Conservation (phyloP, 30 jellyfish, hydroid and myxozoan genomes). For the Rhopilema esculentum region DNA sequence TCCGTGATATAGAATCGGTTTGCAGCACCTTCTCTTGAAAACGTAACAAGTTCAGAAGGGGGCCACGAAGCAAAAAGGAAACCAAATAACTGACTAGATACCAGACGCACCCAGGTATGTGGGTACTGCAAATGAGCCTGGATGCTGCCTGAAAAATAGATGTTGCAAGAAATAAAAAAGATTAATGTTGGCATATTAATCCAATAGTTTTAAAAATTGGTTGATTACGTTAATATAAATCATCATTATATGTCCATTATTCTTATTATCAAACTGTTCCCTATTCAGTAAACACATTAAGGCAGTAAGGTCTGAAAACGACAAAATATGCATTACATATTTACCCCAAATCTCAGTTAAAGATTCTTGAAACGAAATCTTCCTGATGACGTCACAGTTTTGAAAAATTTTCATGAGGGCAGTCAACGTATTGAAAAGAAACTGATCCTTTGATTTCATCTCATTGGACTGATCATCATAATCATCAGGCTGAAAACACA, state of each 20-base stretch:
- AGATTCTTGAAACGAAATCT: slow-evolving; percentile 19
- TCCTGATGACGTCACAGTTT: slow-evolving; percentile 29
- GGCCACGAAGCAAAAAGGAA: slow-evolving; percentile 69
- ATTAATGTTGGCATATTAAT: too few species aligned
- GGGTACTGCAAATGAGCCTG: slow-evolving; percentile 79
- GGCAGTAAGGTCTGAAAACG: background rate
- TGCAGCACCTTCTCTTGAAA: slow-evolving; percentile 22
- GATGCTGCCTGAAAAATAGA: slow-evolving; percentile 49
- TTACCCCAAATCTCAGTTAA: slow-evolving; percentile 53
- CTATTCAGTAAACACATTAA: background rate
- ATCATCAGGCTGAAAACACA: background rate
- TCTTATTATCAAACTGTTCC: background rate
- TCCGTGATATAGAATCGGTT: slow-evolving; percentile 26
- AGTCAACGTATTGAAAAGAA: slow-evolving; percentile 34
- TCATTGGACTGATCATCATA: slow-evolving; percentile 51
- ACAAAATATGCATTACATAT: background rate
- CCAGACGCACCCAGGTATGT: slow-evolving; percentile 93
- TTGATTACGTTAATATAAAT: too few species aligned
- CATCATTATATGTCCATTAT: too few species aligned
- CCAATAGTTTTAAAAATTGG: too few species aligned
- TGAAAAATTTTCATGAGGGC: slow-evolving; percentile 47
- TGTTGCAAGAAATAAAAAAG: background rate
- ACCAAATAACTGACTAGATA: slow-evolving; percentile 81
- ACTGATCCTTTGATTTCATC: slow-evolving; percentile 41
- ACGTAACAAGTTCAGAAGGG: slow-evolving; percentile 56